Percentiles rank a stretch among this genome's conserved stretches.
Evolutionary conservation across 2,797 vertebrate species (phyloP).

Genomic region (Octomys mimax): DNA sequence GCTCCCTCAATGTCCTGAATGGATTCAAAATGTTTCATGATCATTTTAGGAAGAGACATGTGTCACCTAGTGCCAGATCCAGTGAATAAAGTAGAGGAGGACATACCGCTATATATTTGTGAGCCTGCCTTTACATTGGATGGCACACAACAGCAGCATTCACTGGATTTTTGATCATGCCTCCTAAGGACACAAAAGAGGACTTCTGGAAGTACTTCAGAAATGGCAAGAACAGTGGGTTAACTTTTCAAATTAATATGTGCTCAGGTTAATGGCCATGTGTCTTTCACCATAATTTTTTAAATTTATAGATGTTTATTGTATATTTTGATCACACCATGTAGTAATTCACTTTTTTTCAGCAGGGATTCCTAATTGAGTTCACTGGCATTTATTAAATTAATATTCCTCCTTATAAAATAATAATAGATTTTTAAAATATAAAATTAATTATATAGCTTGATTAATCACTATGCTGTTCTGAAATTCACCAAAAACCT

Average conservation of each 20-base stretch:
- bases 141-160: neutral
- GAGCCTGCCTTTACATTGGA: neutral
- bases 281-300: neutral
- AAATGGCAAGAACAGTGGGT: neutral
- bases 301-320: neutral
- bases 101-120: neutral
- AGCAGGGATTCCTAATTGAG: neutral
- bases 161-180: neutral
- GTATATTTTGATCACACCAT: neutral
- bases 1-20: neutral
- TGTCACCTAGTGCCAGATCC: neutral
- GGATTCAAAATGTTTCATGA: neutral
- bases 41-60: neutral
- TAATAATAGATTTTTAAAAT: slow-evolving; percentile 10
- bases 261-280: neutral
- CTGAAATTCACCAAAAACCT: slow-evolving; percentile 14
- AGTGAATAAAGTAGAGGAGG: neutral
- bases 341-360: neutral
- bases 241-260: neutral
- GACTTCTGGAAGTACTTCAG: neutral
- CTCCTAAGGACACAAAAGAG: neutral
- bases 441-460: neutral
- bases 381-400: slow-evolving; percentile 37
- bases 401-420: neutral
- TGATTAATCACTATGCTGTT: neutral